Evolutionary conservation across 2,113 vertebrate species (phyloP), one percentile per base, ranked within the genome.

Genomic region (Plestiodon gilberti): DNA sequence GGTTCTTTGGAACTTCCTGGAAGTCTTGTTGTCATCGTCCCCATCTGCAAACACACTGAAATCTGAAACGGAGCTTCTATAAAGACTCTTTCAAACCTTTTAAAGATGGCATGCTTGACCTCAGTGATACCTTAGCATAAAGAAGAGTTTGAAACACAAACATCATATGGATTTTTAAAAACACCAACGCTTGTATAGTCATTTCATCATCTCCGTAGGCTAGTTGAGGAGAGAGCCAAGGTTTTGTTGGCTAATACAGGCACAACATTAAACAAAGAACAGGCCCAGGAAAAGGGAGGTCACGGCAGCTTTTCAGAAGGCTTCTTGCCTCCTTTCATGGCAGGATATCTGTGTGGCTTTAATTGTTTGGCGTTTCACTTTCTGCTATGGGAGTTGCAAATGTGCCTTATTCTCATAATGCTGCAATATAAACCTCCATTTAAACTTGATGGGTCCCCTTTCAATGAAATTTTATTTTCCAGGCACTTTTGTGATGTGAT

Each of bases 381-480:
- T 89, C 90, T 82, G 90, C 73, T 80, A 82, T 92, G 88, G 94
- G 91, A 94, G 83, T 76, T 86, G 88, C 89, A 89, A 84, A 89
- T 82, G 81, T 82, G 82, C 22, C 87, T 87, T 33, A 55, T 77
- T 61, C 86, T 93, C 94, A 91, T 90, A 91, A 93, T 38, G 81
- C 87, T 10, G 89, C 83, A 93, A 76, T 90, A 85, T 78, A 91
- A 89, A 82, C 90, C 61, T 92, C 91, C 89, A 93, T 95, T 95
- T 94, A 93, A 95, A 92, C 90, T 92, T 94, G 93, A 96, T 96
- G 91, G 89, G 93, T 94, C 91, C 92, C 86, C 91, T 79, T 84
- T 90, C 89, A 94, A 90, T 84, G 86, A 85, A 92, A 74, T 90
- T 93, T 92, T 87, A 91, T 93, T 89, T 86, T 91, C 81, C 84